Percentiles rank a stretch among this genome's conserved stretches.
Evolutionary conservation across 2,113 vertebrate species (phyloP).

Genomic region (Scopus umbretta): DNA sequence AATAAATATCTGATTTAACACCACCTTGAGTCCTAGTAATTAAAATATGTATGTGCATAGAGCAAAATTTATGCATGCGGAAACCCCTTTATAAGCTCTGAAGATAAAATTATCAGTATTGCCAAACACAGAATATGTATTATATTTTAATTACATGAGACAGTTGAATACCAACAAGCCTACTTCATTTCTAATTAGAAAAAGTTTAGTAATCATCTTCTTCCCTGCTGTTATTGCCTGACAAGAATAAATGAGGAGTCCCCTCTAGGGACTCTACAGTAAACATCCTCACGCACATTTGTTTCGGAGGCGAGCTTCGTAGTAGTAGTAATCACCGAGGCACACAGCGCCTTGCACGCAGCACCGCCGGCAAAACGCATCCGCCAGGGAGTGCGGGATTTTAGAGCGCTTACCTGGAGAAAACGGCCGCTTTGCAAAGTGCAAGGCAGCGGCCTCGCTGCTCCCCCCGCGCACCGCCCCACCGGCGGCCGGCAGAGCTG

Average conservation of each 20-base stretch:
- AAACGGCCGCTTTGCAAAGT: background rate
- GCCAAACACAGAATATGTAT: slow-evolving; percentile 16
- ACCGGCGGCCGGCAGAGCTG: background rate
- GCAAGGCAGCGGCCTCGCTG: background rate
- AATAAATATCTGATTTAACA: slow-evolving; percentile 26
- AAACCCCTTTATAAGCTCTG: background rate
- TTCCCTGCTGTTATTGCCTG: slow-evolving; percentile 28
- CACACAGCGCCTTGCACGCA: background rate
- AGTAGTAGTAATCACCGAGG: background rate
- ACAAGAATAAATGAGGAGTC: background rate
- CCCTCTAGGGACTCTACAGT: background rate
- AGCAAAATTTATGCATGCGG: background rate
- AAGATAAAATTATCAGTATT: slow-evolving; percentile 43
- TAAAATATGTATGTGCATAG: background rate
- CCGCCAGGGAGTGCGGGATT: background rate
- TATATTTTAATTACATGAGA: slow-evolving; percentile 19
- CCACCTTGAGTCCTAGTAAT: background rate
- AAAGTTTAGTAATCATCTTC: slow-evolving; percentile 22
- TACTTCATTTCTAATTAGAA: slow-evolving; percentile 40
- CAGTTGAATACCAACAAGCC: slow-evolving; percentile 30
- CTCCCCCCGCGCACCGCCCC: background rate
- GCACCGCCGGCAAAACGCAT: background rate
- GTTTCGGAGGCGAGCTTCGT: background rate
- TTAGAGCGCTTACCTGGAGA: background rate
- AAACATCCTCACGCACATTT: background rate